Evolutionary conservation across 2,113 vertebrate genomes (phyloP), one percentile per base, ranked within the genome.

Genomic region (Dicerorhinus sumatrensis): DNA sequence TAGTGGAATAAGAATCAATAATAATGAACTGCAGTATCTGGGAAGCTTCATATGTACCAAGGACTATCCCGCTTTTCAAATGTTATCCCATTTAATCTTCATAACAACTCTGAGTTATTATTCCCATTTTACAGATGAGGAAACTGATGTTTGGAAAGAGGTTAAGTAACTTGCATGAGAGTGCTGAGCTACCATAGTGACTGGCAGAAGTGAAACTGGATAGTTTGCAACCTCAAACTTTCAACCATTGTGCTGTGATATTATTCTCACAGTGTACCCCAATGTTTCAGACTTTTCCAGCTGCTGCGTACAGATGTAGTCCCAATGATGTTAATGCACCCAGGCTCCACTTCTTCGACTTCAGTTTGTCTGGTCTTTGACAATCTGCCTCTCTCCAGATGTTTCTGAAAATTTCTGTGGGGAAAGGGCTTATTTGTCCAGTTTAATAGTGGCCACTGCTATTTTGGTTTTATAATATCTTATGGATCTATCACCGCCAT

Each of bases 111-210:
- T 36, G 91, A 75, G 54, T 56, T 77, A 23, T n/a, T 48, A 56
- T 65, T 75, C 63, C 69, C 63, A 58, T 84, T 94, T 98, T 79
- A 36, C 7, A 73, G 70, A 92, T 73, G 82, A 73, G 23, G 33
- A 76, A 51, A 63, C 65, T 85, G 77, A 85, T 63, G 70, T 33
- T 89, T 67, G 8, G 56, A 21, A 60, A 65, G 11, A 63, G 20
- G 48, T 58, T n/a, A 8, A 70, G 1, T 54, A 58, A 84, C 48
- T 36, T 60, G 63, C 14, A 21, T 1, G 12, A n/a, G 36, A 56
- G 39, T 51, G 33, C n/a, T 70, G 67, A 70, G 48, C 51, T 56
- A 6, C 39, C 1, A 0, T 21, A 93, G 36, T 0, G 17, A 58
- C 31, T 8, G 20, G 16, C 31, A 70, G 54, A 11, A 33, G 33